phyloP scores from a whole-genome alignment of 2,888 invertebrate species.

The Sminthurinus aureus region DNA sequence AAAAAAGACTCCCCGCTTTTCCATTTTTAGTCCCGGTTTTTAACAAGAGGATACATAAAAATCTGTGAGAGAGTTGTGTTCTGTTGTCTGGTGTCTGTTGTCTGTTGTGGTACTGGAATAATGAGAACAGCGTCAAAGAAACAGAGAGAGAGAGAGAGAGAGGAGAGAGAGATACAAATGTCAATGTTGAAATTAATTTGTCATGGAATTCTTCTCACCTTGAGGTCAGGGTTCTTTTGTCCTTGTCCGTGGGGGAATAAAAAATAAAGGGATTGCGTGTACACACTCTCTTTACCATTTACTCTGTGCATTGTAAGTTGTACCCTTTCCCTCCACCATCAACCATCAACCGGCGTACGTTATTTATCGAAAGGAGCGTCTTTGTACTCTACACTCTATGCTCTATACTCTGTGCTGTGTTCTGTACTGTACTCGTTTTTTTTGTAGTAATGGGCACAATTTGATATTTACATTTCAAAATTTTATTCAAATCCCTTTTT shows the following conservation, averaged over 20 bases:
- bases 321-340: neutral
- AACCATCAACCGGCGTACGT: no score
- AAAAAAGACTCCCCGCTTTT: constrained; percentile 42
- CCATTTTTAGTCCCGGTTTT: neutral
- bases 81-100: no score
- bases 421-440: no score
- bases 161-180: constrained; percentile 47
- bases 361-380: neutral
- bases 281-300: neutral
- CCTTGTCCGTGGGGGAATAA: constrained; percentile 9
- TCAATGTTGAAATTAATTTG: constrained; percentile 59
- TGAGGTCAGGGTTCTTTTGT: constrained; percentile 35
- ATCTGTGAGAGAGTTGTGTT: neutral
- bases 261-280: neutral
- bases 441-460: no score
- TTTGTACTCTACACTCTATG: neutral
- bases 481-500: no score
- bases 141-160: neutral
- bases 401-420: neutral
- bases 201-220: constrained; percentile 49
- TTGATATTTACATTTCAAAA: no score
- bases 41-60: neutral
- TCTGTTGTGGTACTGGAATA: no score
- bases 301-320: neutral
- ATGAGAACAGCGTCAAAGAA: neutral